Base-by-base conservation (phyloP, 30 jellyfish, hydroid and myxozoan genomes). In the Hydractinia echinata region DNA sequence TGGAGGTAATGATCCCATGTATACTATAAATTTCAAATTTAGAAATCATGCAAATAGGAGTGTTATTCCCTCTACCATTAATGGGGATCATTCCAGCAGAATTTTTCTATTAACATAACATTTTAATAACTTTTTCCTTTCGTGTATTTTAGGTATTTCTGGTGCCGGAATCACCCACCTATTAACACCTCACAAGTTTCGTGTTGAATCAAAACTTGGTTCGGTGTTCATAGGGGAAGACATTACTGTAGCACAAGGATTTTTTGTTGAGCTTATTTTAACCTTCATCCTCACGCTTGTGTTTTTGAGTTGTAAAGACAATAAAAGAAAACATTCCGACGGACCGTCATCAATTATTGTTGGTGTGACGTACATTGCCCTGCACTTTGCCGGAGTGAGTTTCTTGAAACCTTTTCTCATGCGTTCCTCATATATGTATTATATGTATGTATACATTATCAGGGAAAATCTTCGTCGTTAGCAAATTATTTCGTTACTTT, bases 221-320 rank as follows among this genome's bases (percentile, higher is more conserved):
- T 44, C 39, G 4, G 74, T 64, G 8, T 51, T 64, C 74, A 64
- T 9, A 6, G 74, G 18, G 16, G 74, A 64, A n/a, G 74, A 13
- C 6, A 51, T 64, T 7, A 64, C 74, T 8, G 74, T 64, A 51
- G 74, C 74, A 51, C 74, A 64, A 64, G 74, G 74, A 7, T 64
- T 64, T 51, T 64, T 64, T 6, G 39, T 64, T 4, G 74, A 64
- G 39, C 4, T 64, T 51, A 6, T 51, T n/a, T 64, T 64, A 51
- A 13, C 74, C 18, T 64, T 64, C 18, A 64, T 64, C 74, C 39
- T 64, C 19, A 64, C 74, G 18, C 2, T 64, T 64, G 19, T 44
- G 10, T 44, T 64, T 7, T 64, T 64, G 39, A 64, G 74, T 64
- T 64, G 74, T 51, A 51, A 64, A 64, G 74, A 64, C 74, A 64